Evolutionary conservation across 2,888 invertebrate genomes (phyloP).

Genomic region (Polydesmus complanatus): DNA sequence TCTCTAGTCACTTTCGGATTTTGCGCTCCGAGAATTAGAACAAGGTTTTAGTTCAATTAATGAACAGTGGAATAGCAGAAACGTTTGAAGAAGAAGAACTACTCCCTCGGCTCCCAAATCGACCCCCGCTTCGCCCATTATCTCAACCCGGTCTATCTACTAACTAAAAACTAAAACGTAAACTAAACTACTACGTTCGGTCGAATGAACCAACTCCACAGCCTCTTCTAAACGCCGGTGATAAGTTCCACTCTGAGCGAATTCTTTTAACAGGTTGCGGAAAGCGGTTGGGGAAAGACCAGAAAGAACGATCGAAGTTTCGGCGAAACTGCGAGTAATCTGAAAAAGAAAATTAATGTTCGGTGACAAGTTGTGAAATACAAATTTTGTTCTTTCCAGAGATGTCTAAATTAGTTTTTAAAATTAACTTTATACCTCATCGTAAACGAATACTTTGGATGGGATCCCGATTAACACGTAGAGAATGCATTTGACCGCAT

Average conservation of each 20-base stretch:
- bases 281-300: neutral
- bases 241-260: neutral
- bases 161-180: too few relatives aligned
- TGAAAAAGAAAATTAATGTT: neutral
- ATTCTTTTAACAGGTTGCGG: neutral
- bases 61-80: too few relatives aligned
- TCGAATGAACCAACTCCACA: neutral
- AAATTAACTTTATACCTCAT: neutral
- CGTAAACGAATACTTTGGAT: neutral
- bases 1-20: too few relatives aligned
- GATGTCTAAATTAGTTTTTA: neutral
- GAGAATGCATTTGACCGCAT: neutral
- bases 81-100: too few relatives aligned
- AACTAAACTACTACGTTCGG: neutral
- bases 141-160: too few relatives aligned
- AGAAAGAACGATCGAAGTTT: neutral
- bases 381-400: too few relatives aligned
- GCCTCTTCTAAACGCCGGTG: neutral
- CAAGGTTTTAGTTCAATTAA: too few relatives aligned
- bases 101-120: too few relatives aligned
- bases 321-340: neutral
- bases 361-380: too few relatives aligned
- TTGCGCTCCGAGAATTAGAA: too few relatives aligned
- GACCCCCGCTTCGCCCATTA: too few relatives aligned
- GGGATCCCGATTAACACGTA: neutral